A percentile compares a stretch with the other conserved stretches of the same genome.
phyloP scores from a whole-genome alignment of 1,140 invertebrate genomes.

The Bombus affinis region DNA sequence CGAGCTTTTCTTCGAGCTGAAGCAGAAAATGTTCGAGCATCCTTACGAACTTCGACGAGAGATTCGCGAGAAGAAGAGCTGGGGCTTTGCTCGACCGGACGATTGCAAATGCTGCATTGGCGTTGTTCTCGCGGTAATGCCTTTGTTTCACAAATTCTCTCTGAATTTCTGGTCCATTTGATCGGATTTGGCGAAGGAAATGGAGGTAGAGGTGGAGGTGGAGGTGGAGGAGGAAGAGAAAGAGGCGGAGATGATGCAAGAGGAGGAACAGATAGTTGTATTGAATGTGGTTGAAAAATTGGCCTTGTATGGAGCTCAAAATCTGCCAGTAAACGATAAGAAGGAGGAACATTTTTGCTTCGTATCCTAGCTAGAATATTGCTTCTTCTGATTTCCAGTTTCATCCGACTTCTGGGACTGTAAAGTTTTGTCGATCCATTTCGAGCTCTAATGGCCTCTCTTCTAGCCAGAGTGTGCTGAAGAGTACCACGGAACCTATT shows the following conservation, averaged over 20 bases:
- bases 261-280: background rate
- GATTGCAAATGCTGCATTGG: slow-evolving; percentile 34
- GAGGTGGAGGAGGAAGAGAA: background rate
- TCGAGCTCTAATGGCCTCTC: slow-evolving; percentile 2
- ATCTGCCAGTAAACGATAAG: slow-evolving; percentile 31
- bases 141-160: background rate
- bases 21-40: background rate
- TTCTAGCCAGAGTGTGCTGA: slow-evolving; percentile 52
- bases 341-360: slow-evolving; percentile 25
- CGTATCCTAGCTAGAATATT: background rate
- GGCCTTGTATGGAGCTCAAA: background rate
- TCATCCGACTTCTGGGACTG: too few relatives aligned
- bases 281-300: background rate
- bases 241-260: background rate
- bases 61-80: slow-evolving; percentile 11
- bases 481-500: slow-evolving; percentile 47
- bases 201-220: background rate
- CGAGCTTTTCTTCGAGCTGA: background rate
- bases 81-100: slow-evolving; percentile 7
- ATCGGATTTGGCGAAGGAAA: background rate
- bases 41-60: background rate
- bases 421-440: background rate
- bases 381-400: background rate
- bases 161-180: background rate
- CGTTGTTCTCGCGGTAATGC: background rate